Evolutionary conservation across 2,113 vertebrate genomes (phyloP).

Genomic region (Calypte anna): DNA sequence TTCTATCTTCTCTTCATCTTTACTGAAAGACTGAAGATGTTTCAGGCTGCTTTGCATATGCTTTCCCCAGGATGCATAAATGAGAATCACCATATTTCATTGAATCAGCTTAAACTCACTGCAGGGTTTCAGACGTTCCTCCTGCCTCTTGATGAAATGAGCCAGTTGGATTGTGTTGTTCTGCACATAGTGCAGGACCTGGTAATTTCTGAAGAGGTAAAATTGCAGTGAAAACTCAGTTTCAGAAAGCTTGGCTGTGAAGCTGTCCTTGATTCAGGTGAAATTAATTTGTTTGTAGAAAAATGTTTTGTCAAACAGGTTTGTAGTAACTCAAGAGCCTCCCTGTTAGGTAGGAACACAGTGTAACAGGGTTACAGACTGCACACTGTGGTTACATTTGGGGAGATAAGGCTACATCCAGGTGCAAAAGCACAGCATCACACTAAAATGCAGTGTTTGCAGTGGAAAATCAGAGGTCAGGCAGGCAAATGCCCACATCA

Average conservation of each 20-base stretch:
- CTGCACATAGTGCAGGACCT: neutral
- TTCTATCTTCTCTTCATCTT: neutral
- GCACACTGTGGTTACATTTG: neutral
- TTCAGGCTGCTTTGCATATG: constrained; percentile 29
- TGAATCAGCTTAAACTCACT: neutral
- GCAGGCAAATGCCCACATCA: neutral
- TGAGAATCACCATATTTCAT: neutral
- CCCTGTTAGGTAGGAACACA: neutral
- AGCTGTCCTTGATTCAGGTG: neutral
- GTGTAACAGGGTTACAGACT: neutral
- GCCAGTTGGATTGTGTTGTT: neutral
- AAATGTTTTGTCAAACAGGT: neutral
- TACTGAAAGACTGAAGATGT: neutral
- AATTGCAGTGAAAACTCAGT: neutral
- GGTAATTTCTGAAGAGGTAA: neutral
- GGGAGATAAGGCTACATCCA: neutral
- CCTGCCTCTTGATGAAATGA: neutral
- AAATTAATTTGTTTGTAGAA: neutral
- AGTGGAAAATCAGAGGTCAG: neutral
- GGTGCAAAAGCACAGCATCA: neutral
- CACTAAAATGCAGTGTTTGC: neutral
- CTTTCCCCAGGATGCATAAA: neutral
- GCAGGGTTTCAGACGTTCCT: neutral
- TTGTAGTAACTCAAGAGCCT: neutral
- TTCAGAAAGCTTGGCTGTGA: neutral